These are phyloP conservation scores for Isaurus tuberculatus DNA, from an alignment of 92 coral and sea anemone genomes.

Conservation along the genomic window DNA sequence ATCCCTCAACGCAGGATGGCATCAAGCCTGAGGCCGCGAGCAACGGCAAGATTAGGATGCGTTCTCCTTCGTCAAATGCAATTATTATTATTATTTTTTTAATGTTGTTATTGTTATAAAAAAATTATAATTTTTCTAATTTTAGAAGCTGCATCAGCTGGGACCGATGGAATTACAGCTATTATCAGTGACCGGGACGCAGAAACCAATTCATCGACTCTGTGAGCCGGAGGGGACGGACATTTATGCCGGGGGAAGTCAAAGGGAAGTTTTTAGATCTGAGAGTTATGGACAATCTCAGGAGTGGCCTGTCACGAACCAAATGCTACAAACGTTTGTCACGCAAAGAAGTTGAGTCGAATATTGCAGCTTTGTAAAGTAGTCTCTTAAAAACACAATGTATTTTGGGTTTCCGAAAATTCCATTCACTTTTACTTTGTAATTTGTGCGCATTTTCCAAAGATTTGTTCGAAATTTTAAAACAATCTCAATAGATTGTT, in stretches of 20 bases:
- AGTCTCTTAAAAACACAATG: no score
- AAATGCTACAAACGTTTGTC: slow-evolving; percentile 83
- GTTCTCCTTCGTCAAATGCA: no score
- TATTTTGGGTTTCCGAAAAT: no score
- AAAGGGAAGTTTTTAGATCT: slow-evolving; percentile 56
- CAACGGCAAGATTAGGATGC: no score
- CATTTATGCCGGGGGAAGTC: slow-evolving; percentile 36
- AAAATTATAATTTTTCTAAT: neutral
- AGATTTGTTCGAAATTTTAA: no score
- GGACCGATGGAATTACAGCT: slow-evolving; percentile 98
- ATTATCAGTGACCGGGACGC: slow-evolving; percentile 81
- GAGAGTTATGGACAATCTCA: slow-evolving; percentile 79
- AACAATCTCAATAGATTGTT: no score
- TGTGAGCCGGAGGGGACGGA: slow-evolving; percentile 55
- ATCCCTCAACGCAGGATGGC: no score
- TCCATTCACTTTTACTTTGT: no score
- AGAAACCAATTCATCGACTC: slow-evolving; percentile 69
- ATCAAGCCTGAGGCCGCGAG: no score
- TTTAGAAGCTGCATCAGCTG: slow-evolving; percentile 90
- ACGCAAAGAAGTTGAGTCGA: slow-evolving; percentile 56
- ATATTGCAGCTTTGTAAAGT: neutral
- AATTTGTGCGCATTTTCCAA: no score
- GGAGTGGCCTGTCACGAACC: slow-evolving; percentile 91
- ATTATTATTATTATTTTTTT: neutral
- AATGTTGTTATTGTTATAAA: no score